Conservation (phyloP, 2,113 vertebrate genomes). For the Macrotis lagotis region DNA sequence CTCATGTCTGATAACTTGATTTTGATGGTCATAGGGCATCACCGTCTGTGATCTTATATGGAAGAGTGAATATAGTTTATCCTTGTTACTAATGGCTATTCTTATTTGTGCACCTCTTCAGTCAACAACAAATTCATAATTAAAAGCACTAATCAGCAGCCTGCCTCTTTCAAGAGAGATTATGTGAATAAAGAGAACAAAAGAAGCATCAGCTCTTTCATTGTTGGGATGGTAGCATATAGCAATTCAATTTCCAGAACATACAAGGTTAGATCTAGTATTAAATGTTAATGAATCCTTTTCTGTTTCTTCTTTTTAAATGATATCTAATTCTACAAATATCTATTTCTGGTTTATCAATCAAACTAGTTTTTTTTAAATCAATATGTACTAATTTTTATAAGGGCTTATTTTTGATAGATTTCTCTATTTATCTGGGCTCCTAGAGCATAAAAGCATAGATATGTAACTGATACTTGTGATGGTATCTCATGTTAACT, state of each 20-base stretch:
- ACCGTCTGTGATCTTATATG: not conserved
- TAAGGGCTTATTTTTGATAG: not conserved
- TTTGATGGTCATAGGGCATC: not conserved
- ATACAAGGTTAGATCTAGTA: slow-evolving; percentile 50
- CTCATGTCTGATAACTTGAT: not conserved
- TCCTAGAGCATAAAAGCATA: not conserved
- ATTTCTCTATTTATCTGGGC: not conserved
- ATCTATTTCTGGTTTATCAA: not conserved
- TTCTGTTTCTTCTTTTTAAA: slow-evolving; percentile 28
- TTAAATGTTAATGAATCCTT: slow-evolving; percentile 56
- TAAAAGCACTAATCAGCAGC: slow-evolving; percentile 63
- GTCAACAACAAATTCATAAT: slow-evolving; percentile 49
- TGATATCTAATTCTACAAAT: slow-evolving; percentile 41
- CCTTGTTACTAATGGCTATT: not conserved
- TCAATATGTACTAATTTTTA: not conserved
- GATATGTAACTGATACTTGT: not conserved
- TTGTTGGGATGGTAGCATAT: slow-evolving; percentile 49
- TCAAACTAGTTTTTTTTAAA: not conserved
- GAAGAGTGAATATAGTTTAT: slow-evolving; percentile 22
- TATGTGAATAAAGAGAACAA: slow-evolving; percentile 69
- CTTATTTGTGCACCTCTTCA: slow-evolving; percentile 53
- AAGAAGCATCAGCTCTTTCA: slow-evolving; percentile 45
- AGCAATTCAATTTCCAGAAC: slow-evolving; percentile 71
- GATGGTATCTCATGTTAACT: not conserved
- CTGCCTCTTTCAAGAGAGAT: slow-evolving; percentile 64